A percentile compares a stretch with the other conserved stretches of the same genome.
Conservation (phyloP, 2,113 vertebrate genomes). For the Eretmochelys imbricata region DNA sequence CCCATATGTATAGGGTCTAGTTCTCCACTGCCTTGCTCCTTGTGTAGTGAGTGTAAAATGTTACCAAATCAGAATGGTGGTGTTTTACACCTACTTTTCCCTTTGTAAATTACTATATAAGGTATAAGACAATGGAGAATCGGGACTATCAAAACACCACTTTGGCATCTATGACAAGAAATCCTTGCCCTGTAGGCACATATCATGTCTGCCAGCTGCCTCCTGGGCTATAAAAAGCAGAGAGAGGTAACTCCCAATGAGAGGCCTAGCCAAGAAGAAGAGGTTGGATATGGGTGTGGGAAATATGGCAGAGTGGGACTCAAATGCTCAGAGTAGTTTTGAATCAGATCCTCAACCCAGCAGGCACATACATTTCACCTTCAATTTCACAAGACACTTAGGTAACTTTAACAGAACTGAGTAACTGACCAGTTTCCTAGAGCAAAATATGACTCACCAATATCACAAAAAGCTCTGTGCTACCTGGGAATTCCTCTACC, state of each 20-base stretch:
- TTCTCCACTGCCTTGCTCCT: not conserved
- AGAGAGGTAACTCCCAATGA: not conserved
- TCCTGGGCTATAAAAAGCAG: not conserved
- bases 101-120: not conserved
- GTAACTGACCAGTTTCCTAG: not conserved
- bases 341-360: not conserved
- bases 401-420: not conserved
- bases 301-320: not conserved
- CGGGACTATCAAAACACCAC: not conserved
- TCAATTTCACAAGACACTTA: not conserved
- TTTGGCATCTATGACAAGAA: not conserved
- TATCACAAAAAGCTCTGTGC: not conserved
- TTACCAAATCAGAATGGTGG: not conserved
- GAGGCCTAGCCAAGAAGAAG: not conserved
- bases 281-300: not conserved
- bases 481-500: not conserved
- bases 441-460: not conserved
- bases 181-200: not conserved
- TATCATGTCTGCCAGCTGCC: not conserved
- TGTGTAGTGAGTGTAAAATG: not conserved
- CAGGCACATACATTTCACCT: not conserved
- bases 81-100: not conserved
- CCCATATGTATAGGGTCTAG: accelerated
- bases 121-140: not conserved
- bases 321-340: not conserved